Evolutionary conservation across 37 sponge, comb jelly and placozoan genomes (phyloP).

Genomic region (Theonella swinhoei): DNA sequence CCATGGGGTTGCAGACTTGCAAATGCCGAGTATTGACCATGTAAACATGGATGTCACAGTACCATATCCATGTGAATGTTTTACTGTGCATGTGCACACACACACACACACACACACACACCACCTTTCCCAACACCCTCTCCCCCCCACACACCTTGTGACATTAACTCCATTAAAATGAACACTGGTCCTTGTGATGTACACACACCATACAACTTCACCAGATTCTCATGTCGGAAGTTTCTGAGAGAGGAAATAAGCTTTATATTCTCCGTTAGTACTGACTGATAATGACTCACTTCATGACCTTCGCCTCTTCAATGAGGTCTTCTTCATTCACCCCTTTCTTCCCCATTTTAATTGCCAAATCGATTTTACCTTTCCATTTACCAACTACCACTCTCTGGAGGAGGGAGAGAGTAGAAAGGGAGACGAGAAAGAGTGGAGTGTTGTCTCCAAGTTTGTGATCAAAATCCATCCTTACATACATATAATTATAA

Average conservation of each 20-base stretch:
- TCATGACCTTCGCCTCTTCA: not conserved
- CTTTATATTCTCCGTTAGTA: not conserved
- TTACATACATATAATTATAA: no score
- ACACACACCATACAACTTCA: not conserved
- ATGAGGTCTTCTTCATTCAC: not conserved
- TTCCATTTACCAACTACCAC: not conserved
- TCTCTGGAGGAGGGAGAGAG: not conserved
- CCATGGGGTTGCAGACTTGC: not conserved
- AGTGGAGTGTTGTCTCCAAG: no score
- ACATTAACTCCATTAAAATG: not conserved
- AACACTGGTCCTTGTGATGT: not conserved
- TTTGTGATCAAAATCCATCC: no score
- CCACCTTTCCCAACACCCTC: not conserved
- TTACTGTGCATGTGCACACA: constrained; percentile 8
- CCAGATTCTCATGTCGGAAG: not conserved
- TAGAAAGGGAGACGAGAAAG: not conserved
- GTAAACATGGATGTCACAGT: no score
- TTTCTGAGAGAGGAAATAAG: not conserved
- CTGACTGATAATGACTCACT: not conserved
- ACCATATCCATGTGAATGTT: no score
- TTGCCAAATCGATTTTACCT: not conserved
- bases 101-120: constrained; percentile 31
- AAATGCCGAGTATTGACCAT: no score
- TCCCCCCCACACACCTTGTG: no score
- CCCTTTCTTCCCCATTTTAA: not conserved